phyloP scores from a whole-genome alignment of 2,113 vertebrate genomes.

The Salvelinus alpinus region DNA sequence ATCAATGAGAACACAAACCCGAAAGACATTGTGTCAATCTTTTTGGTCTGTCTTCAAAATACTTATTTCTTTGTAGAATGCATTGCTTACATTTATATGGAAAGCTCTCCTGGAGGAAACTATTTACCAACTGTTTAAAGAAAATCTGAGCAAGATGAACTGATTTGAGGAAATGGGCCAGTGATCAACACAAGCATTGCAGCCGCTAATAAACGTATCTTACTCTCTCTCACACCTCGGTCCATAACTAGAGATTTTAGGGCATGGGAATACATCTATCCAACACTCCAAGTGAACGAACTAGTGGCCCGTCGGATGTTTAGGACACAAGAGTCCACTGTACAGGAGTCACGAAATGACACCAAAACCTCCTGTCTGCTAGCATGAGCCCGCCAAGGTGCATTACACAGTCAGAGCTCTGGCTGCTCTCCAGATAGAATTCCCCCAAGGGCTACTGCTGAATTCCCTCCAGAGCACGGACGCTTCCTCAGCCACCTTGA shows the following conservation, averaged over 20 bases:
- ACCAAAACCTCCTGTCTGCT: conserved; percentile 9
- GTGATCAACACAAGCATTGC: no score
- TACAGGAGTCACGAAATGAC: background rate
- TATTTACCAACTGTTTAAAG: no score
- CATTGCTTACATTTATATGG: no score
- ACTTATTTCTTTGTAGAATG: no score
- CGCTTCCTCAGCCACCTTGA: background rate
- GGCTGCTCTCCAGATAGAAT: conserved; percentile 16
- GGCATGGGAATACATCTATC: background rate
- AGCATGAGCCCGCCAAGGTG: background rate
- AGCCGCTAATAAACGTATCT: background rate
- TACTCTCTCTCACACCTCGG: background rate
- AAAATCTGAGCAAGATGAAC: no score
- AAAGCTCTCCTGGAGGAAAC: no score
- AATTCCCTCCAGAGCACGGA: conserved; percentile 17
- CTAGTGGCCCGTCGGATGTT: background rate
- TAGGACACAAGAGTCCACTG: background rate
- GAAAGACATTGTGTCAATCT: no score
- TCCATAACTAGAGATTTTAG: background rate
- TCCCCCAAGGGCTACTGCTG: conserved; percentile 11
- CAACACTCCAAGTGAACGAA: background rate
- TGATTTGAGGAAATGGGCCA: no score
- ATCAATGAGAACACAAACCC: no score
- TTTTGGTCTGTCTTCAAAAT: no score
- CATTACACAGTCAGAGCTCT: background rate